Base-by-base conservation (phyloP, 1,140 invertebrate genomes). In the Oryctes rhinoceros region DNA sequence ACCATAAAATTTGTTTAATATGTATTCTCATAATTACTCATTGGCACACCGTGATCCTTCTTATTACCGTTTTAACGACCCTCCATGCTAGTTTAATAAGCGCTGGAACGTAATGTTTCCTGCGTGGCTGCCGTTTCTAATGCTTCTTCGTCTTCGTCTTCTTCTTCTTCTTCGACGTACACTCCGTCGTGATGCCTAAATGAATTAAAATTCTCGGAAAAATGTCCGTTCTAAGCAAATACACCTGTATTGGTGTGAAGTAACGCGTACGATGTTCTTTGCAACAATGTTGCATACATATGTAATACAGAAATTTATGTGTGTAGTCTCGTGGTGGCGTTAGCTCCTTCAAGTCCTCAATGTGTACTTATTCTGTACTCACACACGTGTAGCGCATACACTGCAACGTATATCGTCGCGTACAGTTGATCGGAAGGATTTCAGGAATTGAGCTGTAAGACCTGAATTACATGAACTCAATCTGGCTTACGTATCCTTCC, bases 211-310 rank as follows among this genome's bases (percentile, higher is more conserved):
- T 71, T 71, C 65, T 71, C 4, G 65, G 65, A 71, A 71, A 71
- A 71, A 71, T 71, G 5, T 7, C 20, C 9, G 10, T 71, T 35
- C 62, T 67, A 67, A 67, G 18, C 18, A 67, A 71, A 71, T 35
- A 62, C 0, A 20, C 53, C 4, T 15, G 24, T 15, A 9, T 15
- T 35, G 35, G 24, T n/a, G 18, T 59, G n/a, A 11, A 11, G 49
- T 53, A 15, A 13, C 11, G 65, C 35, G 53, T 6, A 20, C 53
- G 15, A 20, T 13, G 53, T 62, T 71, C 65, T 20, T 24, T 37
- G 24, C 65, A 71, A 71, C 65, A 71, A 15, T 71, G 65, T 71
- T 71, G 65, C 65, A 71, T 71, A 71, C 20, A 24, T 71, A 71
- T 37, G 65, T 24, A 35, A 24, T 35, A 15, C 24, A 24, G 5